Base-by-base conservation (phyloP, 2,888 invertebrate species). In the Odontocerum albicorne region DNA sequence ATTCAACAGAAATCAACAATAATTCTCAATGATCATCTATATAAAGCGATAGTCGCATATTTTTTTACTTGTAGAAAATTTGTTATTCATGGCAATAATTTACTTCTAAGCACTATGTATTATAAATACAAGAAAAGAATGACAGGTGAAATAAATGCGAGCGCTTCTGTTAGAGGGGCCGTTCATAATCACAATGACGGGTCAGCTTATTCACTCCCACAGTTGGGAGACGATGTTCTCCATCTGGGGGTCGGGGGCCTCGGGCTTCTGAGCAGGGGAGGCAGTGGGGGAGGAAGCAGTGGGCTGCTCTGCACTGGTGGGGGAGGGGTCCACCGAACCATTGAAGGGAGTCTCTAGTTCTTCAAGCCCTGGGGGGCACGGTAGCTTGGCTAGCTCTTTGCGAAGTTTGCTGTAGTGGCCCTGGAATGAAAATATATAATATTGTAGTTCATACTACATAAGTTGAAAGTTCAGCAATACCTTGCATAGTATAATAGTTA, bases 311-410 rank as follows among this genome's bases (percentile, higher is more conserved):
- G 62, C 44, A 15, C 15, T 39, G 60, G 63, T 44, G 66, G 53
- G 17, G 62, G 59, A 15, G 59, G 58, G 39, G 22, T 40, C 69
- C 21, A 61, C 31, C 57, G 52, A 43, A 57, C 59, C 57, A 27
- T 38, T 52, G 36, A 55, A 60, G n/a, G 60, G 57, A 4, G 61
- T 84, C 65, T 82, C 85, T 64, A 88, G 71, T 65, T 88, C 88
- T 70, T 87, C 86, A 42, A 89, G 72, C 10, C 88, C 89, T 38
- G 83, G 76, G 4, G 94, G 93, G 22, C 89, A 85, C 66, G 87
- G 85, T 69, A 96, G 77, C 74, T 91, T 92, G 60, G 84, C 82
- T 63, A 96, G 77, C 73, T 94, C 93, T 70, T 94, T 93, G 65
- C 91, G 86, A 61, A 96, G 75, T 67, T 90, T 87, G 63, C 86